Conservation (phyloP, 2,888 invertebrate species). For the Coleophora deauratella region DNA sequence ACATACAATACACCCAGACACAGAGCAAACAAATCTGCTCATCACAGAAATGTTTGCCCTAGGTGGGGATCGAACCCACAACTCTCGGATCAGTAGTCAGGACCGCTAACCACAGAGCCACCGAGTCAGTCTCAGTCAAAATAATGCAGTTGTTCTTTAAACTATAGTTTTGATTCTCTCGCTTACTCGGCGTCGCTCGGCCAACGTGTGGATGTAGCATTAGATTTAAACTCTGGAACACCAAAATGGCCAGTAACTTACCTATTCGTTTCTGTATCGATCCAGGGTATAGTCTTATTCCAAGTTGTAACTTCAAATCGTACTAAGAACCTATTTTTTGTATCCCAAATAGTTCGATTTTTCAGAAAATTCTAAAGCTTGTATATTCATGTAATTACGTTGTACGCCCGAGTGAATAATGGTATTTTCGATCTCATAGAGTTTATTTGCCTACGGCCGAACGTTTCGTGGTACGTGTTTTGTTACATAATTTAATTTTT, state of each 20-base stretch:
- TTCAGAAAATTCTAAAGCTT: background rate
- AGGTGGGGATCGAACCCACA: no score
- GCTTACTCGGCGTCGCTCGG: no score
- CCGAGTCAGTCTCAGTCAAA: no score
- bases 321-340: background rate
- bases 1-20: no score
- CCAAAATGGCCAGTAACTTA: conserved; percentile 23
- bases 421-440: conserved; percentile 35
- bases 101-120: no score
- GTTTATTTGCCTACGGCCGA: conserved; percentile 42
- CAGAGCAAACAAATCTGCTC: no score
- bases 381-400: conserved; percentile 8
- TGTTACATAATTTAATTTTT: conserved; percentile 27
- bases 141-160: no score
- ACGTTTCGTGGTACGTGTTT: conserved; percentile 35
- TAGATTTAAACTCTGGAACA: conserved; percentile 19
- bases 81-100: no score
- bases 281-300: conserved; percentile 32
- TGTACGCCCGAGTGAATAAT: no score
- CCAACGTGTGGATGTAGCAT: background rate
- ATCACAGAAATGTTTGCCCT: no score
- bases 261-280: conserved; percentile 19
- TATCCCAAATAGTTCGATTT: background rate
- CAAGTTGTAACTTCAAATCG: background rate
- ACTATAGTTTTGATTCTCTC: no score